Evolutionary conservation across 2,888 invertebrate genomes (phyloP), one percentile per base, ranked within the genome.

Genomic region (Hemistola chrysoprasaria): DNA sequence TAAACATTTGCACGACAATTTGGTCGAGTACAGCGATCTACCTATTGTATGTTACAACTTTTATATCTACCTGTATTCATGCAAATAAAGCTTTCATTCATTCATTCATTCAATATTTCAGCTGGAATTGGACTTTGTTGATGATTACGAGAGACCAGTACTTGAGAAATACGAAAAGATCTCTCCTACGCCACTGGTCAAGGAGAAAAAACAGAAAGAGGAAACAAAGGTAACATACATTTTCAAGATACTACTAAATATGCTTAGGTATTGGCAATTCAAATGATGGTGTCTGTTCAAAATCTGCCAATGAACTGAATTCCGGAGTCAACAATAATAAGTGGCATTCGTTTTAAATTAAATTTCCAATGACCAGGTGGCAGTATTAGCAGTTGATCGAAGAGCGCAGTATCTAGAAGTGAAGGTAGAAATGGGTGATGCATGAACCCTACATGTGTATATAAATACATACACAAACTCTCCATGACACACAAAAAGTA

Each of bases 91-190:
- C n/a, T n/a, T n/a, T n/a, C 23, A 22, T 8, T 2, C 29, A 30
- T 29, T 11, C 6, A 8, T 6, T 21, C 6, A 6, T 27, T 23
- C 22, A 6, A 33, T 26, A 21, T 78, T 78, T 34, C 77, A 88
- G 83, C 59, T 73, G 48, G 84, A 87, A 69, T 64, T 87, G 53
- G 89, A 89, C 72, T 88, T 90, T 64, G 85, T 87, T 23, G 93
- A 93, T 37, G 95, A 95, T 77, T 95, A 95, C 64, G 95, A 95
- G 58, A 91, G 94, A 47, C 92, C 94, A 2, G 92, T 92, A 16
- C 87, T 94, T 47, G 94, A 94, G 60, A 93, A 92, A 76, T 93
- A 92, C 62, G 92, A 93, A 72, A 92, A 92, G 62, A 65, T 89
- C n/a, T 61, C 85, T 10, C 88, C 89, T 3, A 89, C 89, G 42